Conservation (phyloP, 2,888 invertebrate species). For the Atethmia centrago region DNA sequence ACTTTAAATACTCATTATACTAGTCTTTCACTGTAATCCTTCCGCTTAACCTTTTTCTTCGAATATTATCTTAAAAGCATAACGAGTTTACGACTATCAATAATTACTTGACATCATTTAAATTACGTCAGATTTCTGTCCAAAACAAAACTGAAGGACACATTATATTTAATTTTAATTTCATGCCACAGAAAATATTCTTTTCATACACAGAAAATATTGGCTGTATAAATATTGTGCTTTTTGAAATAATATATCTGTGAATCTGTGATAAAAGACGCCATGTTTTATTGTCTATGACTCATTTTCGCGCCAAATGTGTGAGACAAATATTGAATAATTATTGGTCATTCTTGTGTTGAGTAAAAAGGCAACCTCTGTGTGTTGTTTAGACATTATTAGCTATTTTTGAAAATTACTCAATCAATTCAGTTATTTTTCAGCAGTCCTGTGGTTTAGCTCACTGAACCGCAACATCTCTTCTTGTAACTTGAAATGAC, state of each 20-base stretch:
- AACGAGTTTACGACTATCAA: constrained; percentile 31
- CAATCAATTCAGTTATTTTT: constrained; percentile 7
- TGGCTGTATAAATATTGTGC: constrained; percentile 39
- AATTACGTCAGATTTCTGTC: constrained; percentile 46
- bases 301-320: constrained; percentile 57
- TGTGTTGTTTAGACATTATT: constrained; percentile 5
- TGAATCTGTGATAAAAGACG: constrained; percentile 26
- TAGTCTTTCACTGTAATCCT: constrained; percentile 12
- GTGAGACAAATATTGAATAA: constrained; percentile 41
- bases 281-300: constrained; percentile 51
- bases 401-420: constrained; percentile 48
- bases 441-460: background rate
- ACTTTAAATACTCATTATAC: constrained; percentile 4
- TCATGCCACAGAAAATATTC: constrained; percentile 40
- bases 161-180: constrained; percentile 45
- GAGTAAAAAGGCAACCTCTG: background rate
- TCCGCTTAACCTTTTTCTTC: constrained; percentile 18
- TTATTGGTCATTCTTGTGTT: constrained; percentile 26
- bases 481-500: constrained; percentile 25
- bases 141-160: constrained; percentile 43
- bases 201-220: constrained; percentile 37
- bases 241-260: constrained; percentile 27
- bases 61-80: constrained; percentile 40
- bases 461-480: background rate
- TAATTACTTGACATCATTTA: constrained; percentile 30